phyloP scores from a whole-genome alignment of 2,888 invertebrate genomes.

The Philereme transversata region DNA sequence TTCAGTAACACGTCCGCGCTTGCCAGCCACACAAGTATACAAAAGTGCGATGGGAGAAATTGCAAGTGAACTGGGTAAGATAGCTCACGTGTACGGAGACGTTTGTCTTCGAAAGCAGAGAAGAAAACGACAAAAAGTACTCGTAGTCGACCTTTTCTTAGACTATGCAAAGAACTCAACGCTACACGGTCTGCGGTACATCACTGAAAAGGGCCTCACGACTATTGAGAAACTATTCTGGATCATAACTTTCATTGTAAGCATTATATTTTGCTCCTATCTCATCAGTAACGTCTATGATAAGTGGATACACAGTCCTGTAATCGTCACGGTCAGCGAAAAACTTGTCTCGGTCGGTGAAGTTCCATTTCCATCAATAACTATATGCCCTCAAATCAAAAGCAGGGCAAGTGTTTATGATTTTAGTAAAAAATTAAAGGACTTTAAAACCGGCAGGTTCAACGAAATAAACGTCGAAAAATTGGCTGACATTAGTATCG shows the following conservation, averaged over 20 bases:
- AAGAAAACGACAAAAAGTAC: background rate
- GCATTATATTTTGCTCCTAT: conserved; percentile 45
- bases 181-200: conserved; percentile 7
- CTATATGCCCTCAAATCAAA: conserved; percentile 57
- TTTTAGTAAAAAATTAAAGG: background rate
- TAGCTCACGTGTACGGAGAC: too few relatives aligned
- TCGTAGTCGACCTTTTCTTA: conserved; percentile 28
- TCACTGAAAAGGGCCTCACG: background rate
- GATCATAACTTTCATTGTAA: conserved; percentile 47
- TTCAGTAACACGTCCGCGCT: too few relatives aligned
- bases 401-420: conserved; percentile 38
- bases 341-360: conserved; percentile 48
- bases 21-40: too few relatives aligned
- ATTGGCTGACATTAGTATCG: too few relatives aligned
- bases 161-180: conserved; percentile 12
- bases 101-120: background rate
- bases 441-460: too few relatives aligned
- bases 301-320: conserved; percentile 57
- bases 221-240: conserved; percentile 44
- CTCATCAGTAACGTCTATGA: conserved; percentile 50
- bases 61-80: too few relatives aligned
- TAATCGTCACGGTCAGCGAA: conserved; percentile 57
- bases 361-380: conserved; percentile 60
- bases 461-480: too few relatives aligned
- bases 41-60: too few relatives aligned